Base-by-base conservation (phyloP, 2,797 vertebrate genomes). In the Myotis pilosus region DNA sequence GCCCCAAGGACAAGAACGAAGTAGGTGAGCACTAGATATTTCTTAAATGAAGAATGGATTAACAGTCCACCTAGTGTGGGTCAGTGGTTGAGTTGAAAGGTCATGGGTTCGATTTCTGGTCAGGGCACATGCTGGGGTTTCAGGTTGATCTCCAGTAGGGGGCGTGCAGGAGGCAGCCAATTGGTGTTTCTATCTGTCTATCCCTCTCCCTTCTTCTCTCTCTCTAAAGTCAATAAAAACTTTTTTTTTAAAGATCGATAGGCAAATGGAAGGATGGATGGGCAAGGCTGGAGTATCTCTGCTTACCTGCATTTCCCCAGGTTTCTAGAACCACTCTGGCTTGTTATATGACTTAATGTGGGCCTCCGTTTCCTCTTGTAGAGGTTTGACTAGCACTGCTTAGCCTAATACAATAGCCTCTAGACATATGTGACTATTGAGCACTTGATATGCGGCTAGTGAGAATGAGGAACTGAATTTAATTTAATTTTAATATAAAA, bases 401-500 rank as follows among this genome's bases (percentile, higher is more conserved):
- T 57, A n/a, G 23, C 51, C 38, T 71, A 92, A 66, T 25, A 62
- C 11, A 64, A 69, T 22, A 88, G 19, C 78, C 23, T 66, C n/a
- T 41, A 69, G 71, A 36, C 55, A 78, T 33, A 47, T 36, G 28
- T 80, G 57, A 38, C 55, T 92, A 80, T 38, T 23, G 68, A 72
- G 22, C 72, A 88, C 8, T 64, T 76, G 68, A 76, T 72, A 82
- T 28, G 30, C 23, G 93, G 53, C 38, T 89, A 44, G 8, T 72
- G 0, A 86, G 62, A 72, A 28, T 33, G n/a, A 91, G 53, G 30
- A 91, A 76, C 44, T 86, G 15, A 72, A 81, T 57, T 91, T 78
- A 64, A 82, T 47, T 82, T 66, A 41, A 75, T 66, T 92, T 87
- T 87, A 78, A 69, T 69, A 62, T 84, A 74, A 84, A 92, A 80